These are phyloP conservation scores for Helicorthomorpha holstii DNA, from an alignment of 1,140 invertebrate genomes.

Conservation along the genomic window DNA sequence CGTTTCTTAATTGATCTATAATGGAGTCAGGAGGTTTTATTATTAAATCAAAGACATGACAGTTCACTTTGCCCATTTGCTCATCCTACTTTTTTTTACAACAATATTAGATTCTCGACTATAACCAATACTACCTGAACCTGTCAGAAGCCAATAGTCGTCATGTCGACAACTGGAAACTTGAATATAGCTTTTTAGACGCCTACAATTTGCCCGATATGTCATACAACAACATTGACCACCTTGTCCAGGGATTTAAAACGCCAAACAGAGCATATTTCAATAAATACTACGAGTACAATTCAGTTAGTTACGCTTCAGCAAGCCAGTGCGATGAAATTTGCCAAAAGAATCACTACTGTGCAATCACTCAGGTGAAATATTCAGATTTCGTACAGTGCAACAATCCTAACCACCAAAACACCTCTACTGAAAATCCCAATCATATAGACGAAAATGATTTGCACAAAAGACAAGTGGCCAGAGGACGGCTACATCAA, in stretches of 20 bases:
- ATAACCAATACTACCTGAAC: constrained; percentile 75
- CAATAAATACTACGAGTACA: constrained; percentile 48
- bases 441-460: too few relatives aligned
- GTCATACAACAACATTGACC: constrained; percentile 49
- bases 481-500: too few relatives aligned
- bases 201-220: constrained; percentile 53
- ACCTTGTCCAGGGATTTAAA: constrained; percentile 52
- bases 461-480: too few relatives aligned
- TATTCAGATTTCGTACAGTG: constrained; percentile 48
- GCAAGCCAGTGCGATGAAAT: constrained; percentile 37
- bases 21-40: too few relatives aligned
- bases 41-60: too few relatives aligned
- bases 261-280: constrained; percentile 34
- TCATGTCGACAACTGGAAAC: constrained; percentile 48
- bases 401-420: neutral
- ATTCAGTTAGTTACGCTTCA: constrained; percentile 39
- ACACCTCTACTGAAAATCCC: too few relatives aligned
- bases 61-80: too few relatives aligned
- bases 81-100: too few relatives aligned
- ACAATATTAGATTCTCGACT: too few relatives aligned
- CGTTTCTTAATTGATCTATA: too few relatives aligned
- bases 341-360: constrained; percentile 59
- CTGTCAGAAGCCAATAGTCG: constrained; percentile 52
- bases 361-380: constrained; percentile 60
- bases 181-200: constrained; percentile 45